Conservation (phyloP, 2,888 invertebrate species). For the Drosophila rellima region DNA sequence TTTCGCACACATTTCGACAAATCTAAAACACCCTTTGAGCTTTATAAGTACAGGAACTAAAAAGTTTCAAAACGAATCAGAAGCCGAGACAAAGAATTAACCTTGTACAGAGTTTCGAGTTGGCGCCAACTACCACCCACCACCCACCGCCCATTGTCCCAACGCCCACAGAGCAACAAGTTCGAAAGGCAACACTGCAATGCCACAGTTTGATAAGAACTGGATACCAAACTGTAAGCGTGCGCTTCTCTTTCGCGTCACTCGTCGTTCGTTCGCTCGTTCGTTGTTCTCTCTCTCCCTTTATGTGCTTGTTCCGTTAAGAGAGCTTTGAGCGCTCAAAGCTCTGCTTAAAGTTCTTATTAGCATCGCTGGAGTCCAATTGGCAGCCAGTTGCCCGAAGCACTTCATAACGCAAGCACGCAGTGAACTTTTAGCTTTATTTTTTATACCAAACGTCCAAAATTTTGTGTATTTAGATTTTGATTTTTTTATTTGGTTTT, state of each 20-base stretch:
- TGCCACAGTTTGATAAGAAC: constrained; percentile 34
- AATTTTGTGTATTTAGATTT: constrained; percentile 50
- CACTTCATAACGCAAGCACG: constrained; percentile 55
- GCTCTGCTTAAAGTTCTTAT: constrained; percentile 72
- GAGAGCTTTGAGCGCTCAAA: constrained; percentile 55
- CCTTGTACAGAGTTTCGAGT: constrained; percentile 47
- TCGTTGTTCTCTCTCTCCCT: background rate
- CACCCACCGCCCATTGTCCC: constrained; percentile 3
- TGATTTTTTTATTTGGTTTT: constrained; percentile 14
- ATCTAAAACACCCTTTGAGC: background rate
- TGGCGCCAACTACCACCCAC: constrained; percentile 30
- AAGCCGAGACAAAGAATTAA: constrained; percentile 33
- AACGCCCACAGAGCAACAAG: constrained; percentile 62
- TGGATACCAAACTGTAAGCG: constrained; percentile 43
- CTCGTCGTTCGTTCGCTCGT: background rate
- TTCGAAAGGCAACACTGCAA: constrained; percentile 43
- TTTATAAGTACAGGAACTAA: background rate
- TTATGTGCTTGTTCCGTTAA: background rate
- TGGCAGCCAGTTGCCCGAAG: constrained; percentile 52
- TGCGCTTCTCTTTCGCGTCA: constrained; percentile 43
- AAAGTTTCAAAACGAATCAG: constrained; percentile 10
- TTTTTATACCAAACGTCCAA: constrained; percentile 22
- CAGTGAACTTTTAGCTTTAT: constrained; percentile 1
- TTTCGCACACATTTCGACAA: too few relatives aligned
- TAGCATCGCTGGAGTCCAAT: constrained; percentile 41